Base-by-base conservation (phyloP, 2,888 invertebrate species). In the Ormyrus nitidulus region DNA sequence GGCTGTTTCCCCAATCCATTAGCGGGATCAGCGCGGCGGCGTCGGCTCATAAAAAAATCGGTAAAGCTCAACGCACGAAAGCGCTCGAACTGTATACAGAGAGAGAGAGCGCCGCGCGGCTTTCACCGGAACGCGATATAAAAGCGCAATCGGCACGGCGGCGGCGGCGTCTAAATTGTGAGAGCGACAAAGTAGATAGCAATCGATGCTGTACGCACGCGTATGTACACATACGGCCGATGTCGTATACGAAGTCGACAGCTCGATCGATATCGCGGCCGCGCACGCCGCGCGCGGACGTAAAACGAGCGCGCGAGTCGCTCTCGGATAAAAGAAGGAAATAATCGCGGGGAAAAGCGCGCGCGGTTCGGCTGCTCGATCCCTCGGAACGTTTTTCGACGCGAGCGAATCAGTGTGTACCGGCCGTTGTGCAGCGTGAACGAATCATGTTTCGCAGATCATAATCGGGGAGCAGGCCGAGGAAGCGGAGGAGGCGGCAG, bases 371-470 rank as follows among this genome's bases (percentile, higher is more conserved):
- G 34, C 34, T 0, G 34, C 34, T 34, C 34, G 34, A 3, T 34
- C 34, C 34, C 34, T 2, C 34, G 34, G 34, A 34, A 3, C 3
- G 34, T 34, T 34, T 4, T 34, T 4, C 34, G 34, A 34, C 34
- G 34, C 34, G 34, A 34, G 34, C 34, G 34, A 34, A 34, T 34
- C 34, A 34, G 4, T 34, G 34, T 34, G 34, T 19, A 19, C 19
- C 19, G 19, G 1, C 19, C 19, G 19, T 59, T 10, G n/a, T 56
- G 11, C 68, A 34, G 49, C 54, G 64, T 56, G 10, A 53, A 19
- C 10, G 49, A 46, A 46, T 49, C 54, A 48, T 78, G 82, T 83
- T 82, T 80, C 83, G 73, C 85, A 90, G 90, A 87, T 51, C 66
- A 68, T 89, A 80, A 85, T 85, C 13, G 82, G 75, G 48, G 75